These are phyloP conservation scores for Spinibarbus caldwelli DNA, from an alignment of 2,797 vertebrate species.

Conservation along the genomic window DNA sequence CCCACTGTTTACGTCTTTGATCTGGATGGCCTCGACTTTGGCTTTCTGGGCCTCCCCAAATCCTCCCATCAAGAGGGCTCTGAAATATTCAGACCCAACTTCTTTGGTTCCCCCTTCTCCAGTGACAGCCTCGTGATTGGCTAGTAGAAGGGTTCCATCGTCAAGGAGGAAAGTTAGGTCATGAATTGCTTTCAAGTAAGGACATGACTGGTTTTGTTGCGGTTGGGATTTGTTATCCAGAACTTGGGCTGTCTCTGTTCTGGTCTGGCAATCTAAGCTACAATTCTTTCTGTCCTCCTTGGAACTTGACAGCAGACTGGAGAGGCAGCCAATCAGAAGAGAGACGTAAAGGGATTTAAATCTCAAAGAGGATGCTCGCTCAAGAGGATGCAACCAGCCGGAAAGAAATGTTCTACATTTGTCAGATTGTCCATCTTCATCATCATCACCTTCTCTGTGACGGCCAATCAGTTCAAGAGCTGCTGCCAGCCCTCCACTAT, in stretches of 20 bases:
- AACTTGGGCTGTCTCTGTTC: not conserved
- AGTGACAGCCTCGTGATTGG: conserved; percentile 73
- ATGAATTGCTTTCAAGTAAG: conserved; percentile 65
- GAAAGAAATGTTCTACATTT: conserved; percentile 65
- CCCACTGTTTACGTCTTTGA: conserved; percentile 77
- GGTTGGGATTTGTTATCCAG: conserved; percentile 40
- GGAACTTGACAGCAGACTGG: conserved; percentile 60
- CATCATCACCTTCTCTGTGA: conserved; percentile 48
- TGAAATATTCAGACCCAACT: conserved; percentile 82
- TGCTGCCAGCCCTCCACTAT: conserved; percentile 80
- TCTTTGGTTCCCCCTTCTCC: conserved; percentile 23
- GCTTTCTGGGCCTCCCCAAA: conserved; percentile 81
- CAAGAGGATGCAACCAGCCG: conserved; percentile 65
- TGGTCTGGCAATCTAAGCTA: conserved; percentile 3
- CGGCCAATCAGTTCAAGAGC: conserved; percentile 78
- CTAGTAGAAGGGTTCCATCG: conserved; percentile 78
- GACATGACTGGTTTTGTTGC: conserved; percentile 64
- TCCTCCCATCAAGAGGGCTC: conserved; percentile 82
- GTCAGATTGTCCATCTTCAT: conserved; percentile 42
- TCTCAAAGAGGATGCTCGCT: conserved; percentile 48
- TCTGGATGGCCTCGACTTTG: conserved; percentile 72
- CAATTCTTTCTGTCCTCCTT: conserved; percentile 57
- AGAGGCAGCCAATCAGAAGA: conserved; percentile 76
- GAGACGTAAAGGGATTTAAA: conserved; percentile 70
- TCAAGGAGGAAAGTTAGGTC: conserved; percentile 85